Evolutionary conservation across 2,113 vertebrate genomes (phyloP), one percentile per base, ranked within the genome.

Genomic region (Sphaerodactylus townsendi): DNA sequence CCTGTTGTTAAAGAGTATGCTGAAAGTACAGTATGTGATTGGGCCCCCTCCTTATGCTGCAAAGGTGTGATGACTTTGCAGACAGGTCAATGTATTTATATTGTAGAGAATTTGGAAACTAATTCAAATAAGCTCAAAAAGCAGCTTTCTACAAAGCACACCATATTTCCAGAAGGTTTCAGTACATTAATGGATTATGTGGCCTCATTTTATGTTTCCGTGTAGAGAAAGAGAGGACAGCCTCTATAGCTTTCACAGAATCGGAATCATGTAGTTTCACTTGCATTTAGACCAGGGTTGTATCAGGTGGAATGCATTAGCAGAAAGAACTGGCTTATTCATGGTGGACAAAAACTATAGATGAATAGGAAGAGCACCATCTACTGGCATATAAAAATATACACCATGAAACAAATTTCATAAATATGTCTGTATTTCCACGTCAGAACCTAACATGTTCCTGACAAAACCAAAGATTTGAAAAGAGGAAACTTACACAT

Each of bases 1-100:
- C 84, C 66, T 66, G 56, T 79, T 21, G 6, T 88, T 88, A 93
- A 92, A 72, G 66, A 39, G 66, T 90, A 88, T 86, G 82, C 46
- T 82, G 76, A 87, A 86, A 82, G 81, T 59, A 87, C 23, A 89
- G 64, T 37, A 69, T 74, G 71, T 50, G 48, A 86, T 72, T 44
- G 82, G 71, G 85, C 69, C 0, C 86, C 59, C 69, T 65, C 77
- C 1, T 0, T 14, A 35, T 30, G 56, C 56, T 74, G 82, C 64
- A 69, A 66, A 0, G 0, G 9, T 9, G 59, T n/a, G 87, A 80
- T 85, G 87, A 35, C 83, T 83, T 77, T 85, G 50, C 41, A 72
- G 79, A 77, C 84, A 30, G 23, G 0, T 0, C 41, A 44, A 88
- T 5, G 48, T 83, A 64, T 84, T 78, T 56, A 59, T 44, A 37